Evolutionary conservation across 2,888 invertebrate genomes (phyloP).

Genomic region (Pristionchus exspectatus): DNA sequence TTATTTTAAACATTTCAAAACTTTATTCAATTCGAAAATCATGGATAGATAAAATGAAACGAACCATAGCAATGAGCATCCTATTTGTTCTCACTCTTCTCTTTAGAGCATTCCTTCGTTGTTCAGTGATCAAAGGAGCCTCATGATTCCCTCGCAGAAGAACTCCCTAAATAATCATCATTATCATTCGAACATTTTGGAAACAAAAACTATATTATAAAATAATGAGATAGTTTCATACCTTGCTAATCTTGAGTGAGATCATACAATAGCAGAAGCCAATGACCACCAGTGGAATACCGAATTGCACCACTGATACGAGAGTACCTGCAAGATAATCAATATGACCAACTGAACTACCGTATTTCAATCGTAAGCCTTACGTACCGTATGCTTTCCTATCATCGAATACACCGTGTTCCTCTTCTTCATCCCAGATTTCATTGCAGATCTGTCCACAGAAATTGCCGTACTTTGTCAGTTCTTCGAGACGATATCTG

Average conservation of each 20-base stretch:
- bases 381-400: constrained; percentile 67
- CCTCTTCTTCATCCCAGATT: constrained; percentile 71
- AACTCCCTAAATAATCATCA: constrained; percentile 62
- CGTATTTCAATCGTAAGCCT: background rate
- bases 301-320: constrained; percentile 76
- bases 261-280: constrained; percentile 76
- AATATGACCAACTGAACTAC: background rate
- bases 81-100: constrained; percentile 93
- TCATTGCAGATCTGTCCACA: constrained; percentile 75
- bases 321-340: constrained; percentile 68
- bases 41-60: constrained; percentile 29
- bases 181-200: background rate
- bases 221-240: constrained; percentile 47
- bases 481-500: constrained; percentile 53
- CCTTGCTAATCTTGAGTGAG: constrained; percentile 71
- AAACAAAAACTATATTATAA: background rate
- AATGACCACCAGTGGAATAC: constrained; percentile 75
- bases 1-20: background rate
- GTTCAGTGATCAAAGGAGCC: constrained; percentile 68
- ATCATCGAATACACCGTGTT: constrained; percentile 54
- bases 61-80: constrained; percentile 96
- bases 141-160: constrained; percentile 65
- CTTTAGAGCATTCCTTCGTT: constrained; percentile 80
- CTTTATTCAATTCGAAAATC: background rate
- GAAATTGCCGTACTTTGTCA: constrained; percentile 56